These are phyloP conservation scores for Blastobasis adustella DNA, from an alignment of 2,888 invertebrate genomes.

Conservation along the genomic window DNA sequence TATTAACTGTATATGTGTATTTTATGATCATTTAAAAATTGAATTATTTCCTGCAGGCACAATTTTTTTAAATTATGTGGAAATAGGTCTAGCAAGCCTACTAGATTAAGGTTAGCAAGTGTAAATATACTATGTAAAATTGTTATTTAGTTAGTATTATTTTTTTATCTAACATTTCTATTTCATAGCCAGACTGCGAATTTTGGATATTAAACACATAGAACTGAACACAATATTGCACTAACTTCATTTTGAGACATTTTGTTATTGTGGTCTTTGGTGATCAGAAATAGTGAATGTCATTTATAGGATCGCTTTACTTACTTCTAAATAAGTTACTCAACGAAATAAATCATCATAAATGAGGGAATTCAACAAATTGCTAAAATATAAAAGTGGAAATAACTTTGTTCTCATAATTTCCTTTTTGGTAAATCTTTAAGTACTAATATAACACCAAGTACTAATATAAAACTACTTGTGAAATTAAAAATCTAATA, in stretches of 20 bases:
- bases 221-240: too few species aligned
- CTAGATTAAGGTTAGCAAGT: too few species aligned
- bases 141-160: too few species aligned
- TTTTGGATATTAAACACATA: too few species aligned
- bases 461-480: conserved; percentile 42
- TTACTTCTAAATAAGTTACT: conserved; percentile 49
- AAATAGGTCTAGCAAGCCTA: too few species aligned
- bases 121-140: too few species aligned
- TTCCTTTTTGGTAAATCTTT: conserved; percentile 64
- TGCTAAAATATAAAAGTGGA: conserved; percentile 45
- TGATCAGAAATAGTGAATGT: conserved; percentile 34
- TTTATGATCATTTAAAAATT: too few species aligned
- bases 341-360: conserved; percentile 40
- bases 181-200: too few species aligned
- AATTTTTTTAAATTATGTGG: too few species aligned
- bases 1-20: too few species aligned
- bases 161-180: too few species aligned
- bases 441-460: conserved; percentile 64
- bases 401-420: conserved; percentile 57
- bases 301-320: conserved; percentile 21
- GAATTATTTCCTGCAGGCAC: too few species aligned
- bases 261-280: conserved; percentile 44
- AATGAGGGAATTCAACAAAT: conserved; percentile 37
- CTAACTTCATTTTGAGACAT: background rate
- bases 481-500: conserved; percentile 43